phyloP scores from a whole-genome alignment of 2,113 vertebrate species.

The Gobiocypris rarus region DNA sequence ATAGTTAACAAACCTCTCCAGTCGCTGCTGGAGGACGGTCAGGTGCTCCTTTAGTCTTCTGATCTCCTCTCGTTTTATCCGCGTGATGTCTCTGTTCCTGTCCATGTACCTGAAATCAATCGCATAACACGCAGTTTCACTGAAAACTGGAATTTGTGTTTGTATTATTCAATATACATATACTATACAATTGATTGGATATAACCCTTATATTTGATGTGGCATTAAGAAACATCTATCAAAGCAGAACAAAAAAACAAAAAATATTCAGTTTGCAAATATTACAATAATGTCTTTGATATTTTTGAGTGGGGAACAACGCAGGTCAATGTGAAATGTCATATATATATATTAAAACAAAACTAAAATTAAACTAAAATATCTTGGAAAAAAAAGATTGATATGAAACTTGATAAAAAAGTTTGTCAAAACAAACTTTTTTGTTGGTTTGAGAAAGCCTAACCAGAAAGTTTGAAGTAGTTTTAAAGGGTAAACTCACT shows the following conservation, averaged over 20 bases:
- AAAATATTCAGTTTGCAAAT: background rate
- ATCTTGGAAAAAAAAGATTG: background rate
- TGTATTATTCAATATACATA: too few species aligned
- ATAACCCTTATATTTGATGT: background rate
- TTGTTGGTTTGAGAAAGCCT: too few species aligned
- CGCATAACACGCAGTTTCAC: slow-evolving; percentile 18
- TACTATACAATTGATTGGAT: background rate
- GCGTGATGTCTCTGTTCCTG: slow-evolving; percentile 94
- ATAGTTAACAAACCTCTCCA: slow-evolving; percentile 85
- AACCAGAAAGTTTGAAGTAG: too few species aligned
- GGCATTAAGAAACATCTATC: background rate
- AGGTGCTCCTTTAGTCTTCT: slow-evolving; percentile 95
- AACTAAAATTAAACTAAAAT: background rate
- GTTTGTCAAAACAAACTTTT: too few species aligned
- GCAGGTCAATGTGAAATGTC: background rate
- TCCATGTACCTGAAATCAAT: slow-evolving; percentile 88
- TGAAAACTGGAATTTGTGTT: background rate
- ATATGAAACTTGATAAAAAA: too few species aligned
- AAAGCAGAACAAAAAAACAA: background rate
- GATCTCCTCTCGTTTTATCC: slow-evolving; percentile 98
- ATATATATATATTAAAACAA: background rate
- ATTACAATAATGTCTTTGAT: too few species aligned
- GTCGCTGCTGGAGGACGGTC: slow-evolving; percentile 92
- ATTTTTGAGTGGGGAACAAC: background rate
- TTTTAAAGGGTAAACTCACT: too few species aligned